Conservation (phyloP, 1,140 invertebrate species). For the Drosophila paulistorum region DNA sequence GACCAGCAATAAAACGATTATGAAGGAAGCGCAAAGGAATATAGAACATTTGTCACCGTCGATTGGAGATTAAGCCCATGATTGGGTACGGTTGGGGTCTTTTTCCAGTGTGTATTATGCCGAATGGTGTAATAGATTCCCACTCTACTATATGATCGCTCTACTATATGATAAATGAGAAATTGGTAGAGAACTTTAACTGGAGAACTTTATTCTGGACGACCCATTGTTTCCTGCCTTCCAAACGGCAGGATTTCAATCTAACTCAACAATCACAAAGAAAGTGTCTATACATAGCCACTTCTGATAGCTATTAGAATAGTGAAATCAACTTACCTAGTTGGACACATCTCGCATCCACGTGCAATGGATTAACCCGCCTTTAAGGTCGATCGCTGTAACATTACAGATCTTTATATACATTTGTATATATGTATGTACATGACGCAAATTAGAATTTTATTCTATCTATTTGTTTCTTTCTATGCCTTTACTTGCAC, state of each 20-base stretch:
- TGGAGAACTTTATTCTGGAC: too few relatives aligned
- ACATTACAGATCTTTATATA: constrained; percentile 17
- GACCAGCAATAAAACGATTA: constrained; percentile 90
- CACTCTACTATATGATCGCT: too few relatives aligned
- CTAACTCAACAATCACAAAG: too few relatives aligned
- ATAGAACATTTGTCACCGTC: constrained; percentile 84
- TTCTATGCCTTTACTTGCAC: constrained; percentile 14
- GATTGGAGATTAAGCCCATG: constrained; percentile 81
- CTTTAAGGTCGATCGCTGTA: constrained; percentile 39
- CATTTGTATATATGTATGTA: not conserved
- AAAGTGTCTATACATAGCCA: too few relatives aligned
- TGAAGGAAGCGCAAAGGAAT: constrained; percentile 86
- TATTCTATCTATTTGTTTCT: constrained; percentile 21
- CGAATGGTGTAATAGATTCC: constrained; percentile 85
- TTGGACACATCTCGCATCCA: constrained; percentile 14
- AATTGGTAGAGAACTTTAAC: too few relatives aligned
- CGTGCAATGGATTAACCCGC: constrained; percentile 31
- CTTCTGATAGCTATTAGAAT: too few relatives aligned
- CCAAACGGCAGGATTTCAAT: too few relatives aligned
- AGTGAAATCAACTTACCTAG: not conserved
- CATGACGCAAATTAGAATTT: constrained; percentile 35
- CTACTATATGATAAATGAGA: too few relatives aligned
- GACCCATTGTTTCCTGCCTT: too few relatives aligned
- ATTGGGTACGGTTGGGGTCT: constrained; percentile 82
- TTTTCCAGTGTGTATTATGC: constrained; percentile 85